A percentile compares a stretch with the other conserved stretches of the same genome.
Conservation (phyloP, 2,888 invertebrate species). For the Patella ulyssiponensis region DNA sequence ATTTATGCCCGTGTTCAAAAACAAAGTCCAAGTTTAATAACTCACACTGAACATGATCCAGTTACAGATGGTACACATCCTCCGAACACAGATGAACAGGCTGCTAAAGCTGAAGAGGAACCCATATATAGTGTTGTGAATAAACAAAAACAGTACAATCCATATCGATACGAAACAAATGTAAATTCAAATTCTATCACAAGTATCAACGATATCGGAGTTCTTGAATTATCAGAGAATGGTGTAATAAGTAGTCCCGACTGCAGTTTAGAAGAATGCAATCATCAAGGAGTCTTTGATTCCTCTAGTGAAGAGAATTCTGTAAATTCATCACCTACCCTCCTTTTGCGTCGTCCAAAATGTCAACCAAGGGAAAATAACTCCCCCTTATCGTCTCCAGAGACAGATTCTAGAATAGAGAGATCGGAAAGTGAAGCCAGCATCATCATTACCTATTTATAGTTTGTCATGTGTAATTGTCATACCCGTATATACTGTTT, state of each 20-base stretch:
- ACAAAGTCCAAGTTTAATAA: neutral
- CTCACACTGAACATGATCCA: neutral
- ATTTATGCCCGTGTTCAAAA: constrained; percentile 13
- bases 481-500: too few species aligned
- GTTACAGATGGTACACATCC: neutral
- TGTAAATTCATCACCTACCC: neutral
- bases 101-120: neutral
- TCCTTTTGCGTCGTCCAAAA: neutral
- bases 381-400: neutral
- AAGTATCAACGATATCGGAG: constrained; percentile 43
- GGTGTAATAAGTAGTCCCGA: neutral
- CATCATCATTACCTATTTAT: constrained; percentile 52
- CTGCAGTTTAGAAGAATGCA: neutral
- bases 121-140: constrained; percentile 38
- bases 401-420: neutral
- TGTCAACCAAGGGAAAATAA: neutral
- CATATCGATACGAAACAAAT: constrained; percentile 27
- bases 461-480: neutral
- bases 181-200: constrained; percentile 47
- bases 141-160: constrained; percentile 30
- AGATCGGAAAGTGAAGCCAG: constrained; percentile 34
- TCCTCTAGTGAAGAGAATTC: neutral
- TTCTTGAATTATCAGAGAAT: neutral
- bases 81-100: neutral
- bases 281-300: neutral